Evolutionary conservation across 2,797 vertebrate genomes (phyloP).

Genomic region (Ispidina picta): DNA sequence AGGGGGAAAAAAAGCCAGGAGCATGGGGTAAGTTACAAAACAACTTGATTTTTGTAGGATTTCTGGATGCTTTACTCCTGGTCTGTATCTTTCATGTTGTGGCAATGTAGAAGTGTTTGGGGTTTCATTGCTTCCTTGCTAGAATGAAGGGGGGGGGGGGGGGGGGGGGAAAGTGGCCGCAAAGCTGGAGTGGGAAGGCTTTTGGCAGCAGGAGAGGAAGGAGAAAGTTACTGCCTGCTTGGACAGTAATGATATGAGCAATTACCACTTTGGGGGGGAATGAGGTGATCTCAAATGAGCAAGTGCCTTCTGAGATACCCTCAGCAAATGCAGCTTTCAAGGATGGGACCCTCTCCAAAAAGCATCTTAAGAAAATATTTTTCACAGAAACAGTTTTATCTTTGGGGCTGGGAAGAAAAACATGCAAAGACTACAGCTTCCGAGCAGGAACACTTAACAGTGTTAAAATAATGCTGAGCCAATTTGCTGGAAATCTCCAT

Average conservation of each 20-base stretch:
- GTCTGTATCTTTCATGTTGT: background rate
- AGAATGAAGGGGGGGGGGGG: background rate
- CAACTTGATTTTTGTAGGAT: background rate
- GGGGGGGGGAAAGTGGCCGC: background rate
- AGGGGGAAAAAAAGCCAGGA: background rate
- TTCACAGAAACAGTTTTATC: background rate
- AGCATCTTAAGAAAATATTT: background rate
- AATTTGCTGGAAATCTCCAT: constrained; percentile 16
- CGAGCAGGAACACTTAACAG: background rate
- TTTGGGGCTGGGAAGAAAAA: background rate
- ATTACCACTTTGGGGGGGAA: background rate
- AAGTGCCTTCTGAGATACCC: background rate
- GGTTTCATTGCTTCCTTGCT: background rate
- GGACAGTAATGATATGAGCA: background rate
- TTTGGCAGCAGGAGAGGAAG: background rate
- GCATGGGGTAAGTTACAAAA: fast-evolving
- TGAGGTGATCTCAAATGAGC: background rate
- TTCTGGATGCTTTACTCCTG: background rate
- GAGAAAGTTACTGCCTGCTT: background rate
- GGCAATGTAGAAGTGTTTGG: background rate
- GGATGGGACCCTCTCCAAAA: background rate
- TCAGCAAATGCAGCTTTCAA: background rate
- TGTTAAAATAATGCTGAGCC: background rate
- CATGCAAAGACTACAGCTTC: background rate
- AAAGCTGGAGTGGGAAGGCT: background rate